Evolutionary conservation across 1,140 invertebrate species (phyloP).

Genomic region (Drosophila rufa): DNA sequence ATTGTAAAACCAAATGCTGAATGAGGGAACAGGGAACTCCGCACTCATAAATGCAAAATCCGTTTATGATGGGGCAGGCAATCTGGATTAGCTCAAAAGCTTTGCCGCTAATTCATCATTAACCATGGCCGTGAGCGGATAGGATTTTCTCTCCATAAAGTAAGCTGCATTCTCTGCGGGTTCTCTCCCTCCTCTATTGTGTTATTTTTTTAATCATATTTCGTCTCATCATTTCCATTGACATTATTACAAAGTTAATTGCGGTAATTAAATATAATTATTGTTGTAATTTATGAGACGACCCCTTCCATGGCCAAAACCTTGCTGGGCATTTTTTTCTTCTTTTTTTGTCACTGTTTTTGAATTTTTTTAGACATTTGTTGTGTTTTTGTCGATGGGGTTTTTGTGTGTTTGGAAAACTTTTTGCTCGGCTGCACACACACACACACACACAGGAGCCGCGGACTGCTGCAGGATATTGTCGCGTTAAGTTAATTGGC

Average conservation of each 20-base stretch:
- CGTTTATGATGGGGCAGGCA: slow-evolving; percentile 61
- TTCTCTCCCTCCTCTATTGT: slow-evolving; percentile 25
- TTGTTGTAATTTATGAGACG: slow-evolving; percentile 80
- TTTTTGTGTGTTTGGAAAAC: slow-evolving; percentile 56
- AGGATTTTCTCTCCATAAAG: slow-evolving; percentile 43
- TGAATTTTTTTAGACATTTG: slow-evolving; percentile 60
- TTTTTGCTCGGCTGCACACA: slow-evolving; percentile 69
- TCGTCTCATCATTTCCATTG: slow-evolving; percentile 82
- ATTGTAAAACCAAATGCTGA: slow-evolving; percentile 71
- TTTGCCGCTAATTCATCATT: slow-evolving; percentile 63
- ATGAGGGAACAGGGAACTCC: slow-evolving; percentile 10
- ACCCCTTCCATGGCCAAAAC: slow-evolving; percentile 70
- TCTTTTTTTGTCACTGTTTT: slow-evolving; percentile 41
- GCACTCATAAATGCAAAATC: slow-evolving; percentile 72
- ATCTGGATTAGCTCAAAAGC: slow-evolving; percentile 55
- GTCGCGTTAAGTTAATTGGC: slow-evolving; percentile 78
- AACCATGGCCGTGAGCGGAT: slow-evolving; percentile 57
- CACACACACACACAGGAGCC: slow-evolving; percentile 34
- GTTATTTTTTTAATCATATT: slow-evolving; percentile 74
- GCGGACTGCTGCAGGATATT: slow-evolving; percentile 64
- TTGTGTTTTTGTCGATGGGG: slow-evolving; percentile 44
- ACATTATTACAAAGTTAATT: slow-evolving; percentile 84
- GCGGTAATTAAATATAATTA: slow-evolving; percentile 81
- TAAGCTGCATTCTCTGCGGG: neutral
- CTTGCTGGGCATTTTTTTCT: slow-evolving; percentile 30